Conservation (phyloP, 2,797 vertebrate genomes). For the Alauda arvensis region DNA sequence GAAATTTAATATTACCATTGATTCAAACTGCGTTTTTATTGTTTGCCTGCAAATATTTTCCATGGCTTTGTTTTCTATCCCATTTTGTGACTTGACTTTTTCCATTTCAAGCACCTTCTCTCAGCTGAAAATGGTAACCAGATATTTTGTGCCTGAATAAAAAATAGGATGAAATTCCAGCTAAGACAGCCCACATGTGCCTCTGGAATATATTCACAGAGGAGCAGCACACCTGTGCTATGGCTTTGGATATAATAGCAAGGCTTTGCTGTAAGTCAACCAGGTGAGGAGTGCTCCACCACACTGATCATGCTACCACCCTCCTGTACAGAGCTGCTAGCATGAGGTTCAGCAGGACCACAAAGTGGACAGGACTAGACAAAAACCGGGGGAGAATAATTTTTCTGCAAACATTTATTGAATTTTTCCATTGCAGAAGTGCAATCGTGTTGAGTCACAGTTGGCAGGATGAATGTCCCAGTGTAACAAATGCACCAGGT, state of each 20-base stretch:
- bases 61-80: neutral
- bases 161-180: neutral
- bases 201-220: neutral
- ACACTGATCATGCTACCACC: accelerated
- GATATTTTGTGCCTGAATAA: neutral
- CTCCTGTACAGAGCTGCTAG: neutral
- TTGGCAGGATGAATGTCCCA: neutral
- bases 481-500: neutral
- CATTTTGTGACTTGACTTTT: neutral
- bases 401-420: neutral
- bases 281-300: neutral
- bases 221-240: neutral
- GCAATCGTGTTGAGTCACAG: neutral
- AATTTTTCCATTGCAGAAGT: neutral
- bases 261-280: neutral
- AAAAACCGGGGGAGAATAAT: neutral
- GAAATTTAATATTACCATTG: neutral
- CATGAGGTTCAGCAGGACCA: neutral
- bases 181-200: neutral
- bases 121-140: neutral
- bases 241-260: neutral
- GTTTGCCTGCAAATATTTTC: conserved; percentile 3
- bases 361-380: neutral
- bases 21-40: neutral
- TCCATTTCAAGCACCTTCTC: neutral